Evolutionary conservation across 1,140 invertebrate species (phyloP), one percentile per base, ranked within the genome.

Genomic region (Euwallacea fornicatus): DNA sequence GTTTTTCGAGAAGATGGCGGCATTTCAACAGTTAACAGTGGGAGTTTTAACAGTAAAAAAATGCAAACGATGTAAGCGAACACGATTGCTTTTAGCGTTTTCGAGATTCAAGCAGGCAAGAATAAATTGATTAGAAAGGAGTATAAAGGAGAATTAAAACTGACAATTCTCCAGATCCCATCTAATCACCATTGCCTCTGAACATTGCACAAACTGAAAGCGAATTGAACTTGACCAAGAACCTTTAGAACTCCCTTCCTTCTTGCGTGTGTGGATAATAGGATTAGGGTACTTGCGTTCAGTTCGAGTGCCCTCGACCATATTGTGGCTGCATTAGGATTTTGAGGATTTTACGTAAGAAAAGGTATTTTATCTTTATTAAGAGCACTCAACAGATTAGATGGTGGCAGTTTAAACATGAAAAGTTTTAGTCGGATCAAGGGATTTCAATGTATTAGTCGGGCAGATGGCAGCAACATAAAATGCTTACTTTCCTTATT

Each of bases 11-110:
- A 61, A 61, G 46, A 61, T 69, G 46, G 65, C 58, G 55, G 33
- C n/a, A 42, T 69, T 47, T 56, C 58, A n/a, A 10, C 11, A 10
- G 66, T 43, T 55, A 56, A 60, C 66, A 60, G 66, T 43, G 66
- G 58, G 46, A 69, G 62, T 69, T 69, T 69, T 69, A 61, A 61
- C 66, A 13, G 58, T 33, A 53, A 33, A 67, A 67, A 69, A 61
- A 69, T 69, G 58, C 66, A 54, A 53, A 69, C 47, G 7, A 69
- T 69, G 42, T 68, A 68, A 60, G 43, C 11, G 50, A 42, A 47
- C 21, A 33, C 21, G 4, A 33, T 33, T 33, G 21, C 21, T 4
- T 33, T 33, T 33, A 1, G 21, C 21, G 21, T 33, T 65, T 65
- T 54, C n/a, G 46, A 56, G 13, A 42, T 33, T 68, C 58, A 68